phyloP scores from a whole-genome alignment of 2,888 invertebrate genomes.

The Linnaemya vulpina region DNA sequence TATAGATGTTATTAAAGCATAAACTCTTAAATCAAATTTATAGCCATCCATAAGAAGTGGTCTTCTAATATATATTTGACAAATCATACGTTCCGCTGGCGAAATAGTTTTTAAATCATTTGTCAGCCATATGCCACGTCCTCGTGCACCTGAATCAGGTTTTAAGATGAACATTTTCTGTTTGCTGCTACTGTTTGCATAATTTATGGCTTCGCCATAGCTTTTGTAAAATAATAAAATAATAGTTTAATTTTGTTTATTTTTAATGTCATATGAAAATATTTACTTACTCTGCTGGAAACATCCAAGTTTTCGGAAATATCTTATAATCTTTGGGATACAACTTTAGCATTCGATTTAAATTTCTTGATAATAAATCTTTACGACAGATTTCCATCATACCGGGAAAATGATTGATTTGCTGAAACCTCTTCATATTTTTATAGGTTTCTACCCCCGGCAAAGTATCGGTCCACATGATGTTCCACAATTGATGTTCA shows the following conservation, averaged over 20 bases:
- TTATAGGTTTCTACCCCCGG: constrained; percentile 93
- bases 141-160: constrained; percentile 95
- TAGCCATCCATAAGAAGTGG: constrained; percentile 95
- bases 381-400: constrained; percentile 95
- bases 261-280: not conserved
- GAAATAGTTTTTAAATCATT: constrained; percentile 90
- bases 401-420: constrained; percentile 96
- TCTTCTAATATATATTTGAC: constrained; percentile 90
- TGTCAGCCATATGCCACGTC: constrained; percentile 93
- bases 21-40: constrained; percentile 95
- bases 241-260: not conserved
- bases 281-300: constrained; percentile 91
- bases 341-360: constrained; percentile 93
- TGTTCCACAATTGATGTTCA: constrained; percentile 93
- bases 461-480: constrained; percentile 94
- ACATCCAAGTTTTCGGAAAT: constrained; percentile 96
- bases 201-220: constrained; percentile 88
- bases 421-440: constrained; percentile 95
- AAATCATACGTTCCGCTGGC: constrained; percentile 92
- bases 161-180: constrained; percentile 93
- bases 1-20: constrained; percentile 94
- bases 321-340: constrained; percentile 96
- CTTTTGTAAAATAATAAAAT: constrained; percentile 76
- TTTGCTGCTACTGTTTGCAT: constrained; percentile 82
- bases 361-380: constrained; percentile 93